Percentiles rank a stretch among this genome's conserved stretches.
Evolutionary conservation across 2,797 vertebrate species (phyloP).

Genomic region (Vultur gryphus): DNA sequence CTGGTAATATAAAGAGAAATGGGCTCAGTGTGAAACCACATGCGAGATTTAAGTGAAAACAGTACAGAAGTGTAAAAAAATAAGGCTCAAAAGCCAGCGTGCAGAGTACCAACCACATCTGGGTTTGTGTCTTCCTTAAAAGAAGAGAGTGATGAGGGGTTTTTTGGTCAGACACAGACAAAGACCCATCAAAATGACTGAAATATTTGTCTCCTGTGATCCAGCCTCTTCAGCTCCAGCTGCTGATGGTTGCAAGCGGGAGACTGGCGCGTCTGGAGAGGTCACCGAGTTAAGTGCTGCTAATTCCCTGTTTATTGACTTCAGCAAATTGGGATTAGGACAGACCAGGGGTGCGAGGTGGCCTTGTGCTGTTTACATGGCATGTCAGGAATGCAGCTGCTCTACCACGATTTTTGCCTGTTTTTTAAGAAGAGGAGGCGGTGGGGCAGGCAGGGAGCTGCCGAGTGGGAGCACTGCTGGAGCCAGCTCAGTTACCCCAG

Average conservation of each 20-base stretch:
- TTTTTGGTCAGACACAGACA: not conserved
- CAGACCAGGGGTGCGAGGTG: not conserved
- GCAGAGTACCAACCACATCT: not conserved
- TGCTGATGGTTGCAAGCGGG: not conserved
- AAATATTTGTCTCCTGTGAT: not conserved
- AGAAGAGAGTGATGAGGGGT: not conserved
- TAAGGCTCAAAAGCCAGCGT: not conserved
- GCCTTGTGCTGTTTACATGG: not conserved
- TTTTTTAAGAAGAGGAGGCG: not conserved
- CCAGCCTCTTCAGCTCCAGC: not conserved
- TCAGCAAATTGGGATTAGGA: not conserved
- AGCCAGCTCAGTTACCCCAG: not conserved
- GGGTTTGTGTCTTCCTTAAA: not conserved
- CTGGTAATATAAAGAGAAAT: not conserved
- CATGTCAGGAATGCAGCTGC: constrained; percentile 2
- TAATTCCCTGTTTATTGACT: constrained; percentile 34
- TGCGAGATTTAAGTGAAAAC: not conserved
- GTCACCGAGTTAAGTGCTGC: not conserved
- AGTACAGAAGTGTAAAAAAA: not conserved
- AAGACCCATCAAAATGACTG: not conserved
- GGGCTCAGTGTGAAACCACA: not conserved
- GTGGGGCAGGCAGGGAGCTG: not conserved
- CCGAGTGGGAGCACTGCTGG: not conserved
- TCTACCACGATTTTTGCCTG: not conserved
- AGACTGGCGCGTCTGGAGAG: not conserved